Base-by-base conservation (phyloP, 1,140 invertebrate genomes). In the Mya arenaria region DNA sequence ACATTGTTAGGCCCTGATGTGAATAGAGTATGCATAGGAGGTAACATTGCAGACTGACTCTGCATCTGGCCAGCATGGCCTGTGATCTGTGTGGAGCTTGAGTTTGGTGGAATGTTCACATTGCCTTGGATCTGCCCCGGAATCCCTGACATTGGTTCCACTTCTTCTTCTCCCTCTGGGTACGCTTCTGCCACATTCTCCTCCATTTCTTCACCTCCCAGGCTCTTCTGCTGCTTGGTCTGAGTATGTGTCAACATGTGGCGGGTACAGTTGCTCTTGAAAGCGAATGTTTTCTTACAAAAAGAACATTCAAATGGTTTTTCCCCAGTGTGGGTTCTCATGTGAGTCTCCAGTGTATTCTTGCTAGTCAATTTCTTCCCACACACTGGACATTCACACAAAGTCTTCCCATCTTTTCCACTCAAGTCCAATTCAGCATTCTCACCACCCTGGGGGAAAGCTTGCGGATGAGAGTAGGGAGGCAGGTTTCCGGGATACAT, bases 301-400 rank as follows among this genome's bases (percentile, higher is more conserved):
- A 98, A 97, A 17, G 97, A 97, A 93, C 98, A 99, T 0, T 97
- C 97, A 93, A 98, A 99, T 0, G 98, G 98, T 91, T 99, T 99
- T 93, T 99, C 98, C 0, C 98, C 98, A 0, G 98, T 99, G 93
- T 99, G 98, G 4, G 97, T 97, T 32, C 98, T 94, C 82, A 99
- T 94, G 90, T 99, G 98, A 94, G 77, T 69, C 13, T 80, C 62
- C 23, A 80, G 37, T 4, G 77, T 66, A 36, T 62, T 41, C 25
- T 65, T 60, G 4, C 63, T 68, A 2, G 77, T 71, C 32, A 80
- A 37, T 39, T 80, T 80, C 30, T 80, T 80, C 0, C 77, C 77
- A 44, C 77, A 80, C 8, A 28, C 44, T 8, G 32, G 41, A 48
- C 77, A 80, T 34, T 80, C 77, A 62, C 28, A 71, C 39, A 75